Conservation (phyloP, 2,888 invertebrate genomes). For the Lithodes maja region DNA sequence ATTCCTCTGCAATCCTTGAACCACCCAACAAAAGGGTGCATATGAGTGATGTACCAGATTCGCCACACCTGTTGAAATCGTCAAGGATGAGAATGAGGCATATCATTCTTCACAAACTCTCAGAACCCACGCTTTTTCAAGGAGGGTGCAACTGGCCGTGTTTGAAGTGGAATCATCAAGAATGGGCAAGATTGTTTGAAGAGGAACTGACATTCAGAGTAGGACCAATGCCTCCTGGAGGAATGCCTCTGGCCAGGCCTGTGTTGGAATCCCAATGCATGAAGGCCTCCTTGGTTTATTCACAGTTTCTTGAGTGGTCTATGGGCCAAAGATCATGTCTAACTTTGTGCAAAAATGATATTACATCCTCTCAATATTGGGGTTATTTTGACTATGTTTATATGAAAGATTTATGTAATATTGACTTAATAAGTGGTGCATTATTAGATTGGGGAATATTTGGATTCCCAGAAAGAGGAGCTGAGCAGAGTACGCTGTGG, state of each 20-base stretch:
- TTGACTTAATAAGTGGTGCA: conserved; percentile 70
- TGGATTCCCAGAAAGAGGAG: conserved; percentile 74
- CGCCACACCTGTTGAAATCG: background rate
- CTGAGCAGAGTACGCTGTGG: conserved; percentile 76
- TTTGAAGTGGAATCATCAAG: conserved; percentile 36
- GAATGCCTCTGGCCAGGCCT: conserved; percentile 21
- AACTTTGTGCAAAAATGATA: conserved; percentile 12
- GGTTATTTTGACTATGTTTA: conserved; percentile 69
- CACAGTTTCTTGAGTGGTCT: conserved; percentile 55
- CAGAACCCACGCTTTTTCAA: background rate
- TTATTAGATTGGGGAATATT: conserved; percentile 74
- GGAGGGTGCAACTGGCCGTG: conserved; percentile 46
- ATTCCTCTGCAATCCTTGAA: background rate
- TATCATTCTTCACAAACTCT: background rate
- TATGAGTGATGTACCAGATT: background rate
- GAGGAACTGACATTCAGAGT: conserved; percentile 36
- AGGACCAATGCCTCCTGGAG: conserved; percentile 5
- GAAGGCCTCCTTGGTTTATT: conserved; percentile 39
- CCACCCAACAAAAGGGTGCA: background rate
- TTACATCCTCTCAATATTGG: conserved; percentile 44
- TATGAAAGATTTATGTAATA: conserved; percentile 37
- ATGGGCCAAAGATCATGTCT: conserved; percentile 16
- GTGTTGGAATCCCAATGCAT: conserved; percentile 52
- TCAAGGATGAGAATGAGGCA: background rate
- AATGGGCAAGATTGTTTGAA: conserved; percentile 39